Evolutionary conservation across 92 coral and sea anemone genomes (phyloP).

Genomic region (Metridium senile): DNA sequence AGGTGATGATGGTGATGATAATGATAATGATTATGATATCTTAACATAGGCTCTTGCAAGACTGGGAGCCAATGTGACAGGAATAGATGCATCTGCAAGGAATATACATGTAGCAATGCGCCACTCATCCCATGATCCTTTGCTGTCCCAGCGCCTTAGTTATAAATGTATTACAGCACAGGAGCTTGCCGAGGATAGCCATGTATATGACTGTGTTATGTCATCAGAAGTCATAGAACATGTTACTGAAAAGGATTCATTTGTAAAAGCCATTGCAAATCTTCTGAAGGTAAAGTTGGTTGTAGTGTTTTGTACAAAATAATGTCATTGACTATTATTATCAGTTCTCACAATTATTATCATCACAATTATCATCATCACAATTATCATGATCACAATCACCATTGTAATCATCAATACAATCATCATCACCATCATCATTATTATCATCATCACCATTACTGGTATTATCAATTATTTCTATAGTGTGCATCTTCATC

Average conservation of each 20-base stretch:
- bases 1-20: no score
- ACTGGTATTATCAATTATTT: background rate
- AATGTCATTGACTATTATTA: background rate
- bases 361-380: background rate
- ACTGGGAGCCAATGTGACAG: conserved; percentile 89
- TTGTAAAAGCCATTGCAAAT: conserved; percentile 66
- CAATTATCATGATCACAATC: background rate
- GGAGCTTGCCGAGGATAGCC: conserved; percentile 71
- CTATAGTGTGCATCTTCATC: background rate
- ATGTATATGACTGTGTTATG: conserved; percentile 84
- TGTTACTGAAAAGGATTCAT: conserved; percentile 75
- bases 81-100: conserved; percentile 88
- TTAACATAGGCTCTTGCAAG: conserved; percentile 80
- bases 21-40: background rate
- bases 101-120: conserved; percentile 84
- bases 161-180: conserved; percentile 84
- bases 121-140: conserved; percentile 78
- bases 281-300: conserved; percentile 81
- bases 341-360: background rate
- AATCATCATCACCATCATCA: background rate
- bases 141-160: conserved; percentile 50
- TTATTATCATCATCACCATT: background rate
- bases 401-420: background rate
- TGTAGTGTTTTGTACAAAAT: background rate
- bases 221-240: conserved; percentile 97